Evolutionary conservation across 1,140 invertebrate species (phyloP), one percentile per base, ranked within the genome.

Genomic region (Epicauta chinensis): DNA sequence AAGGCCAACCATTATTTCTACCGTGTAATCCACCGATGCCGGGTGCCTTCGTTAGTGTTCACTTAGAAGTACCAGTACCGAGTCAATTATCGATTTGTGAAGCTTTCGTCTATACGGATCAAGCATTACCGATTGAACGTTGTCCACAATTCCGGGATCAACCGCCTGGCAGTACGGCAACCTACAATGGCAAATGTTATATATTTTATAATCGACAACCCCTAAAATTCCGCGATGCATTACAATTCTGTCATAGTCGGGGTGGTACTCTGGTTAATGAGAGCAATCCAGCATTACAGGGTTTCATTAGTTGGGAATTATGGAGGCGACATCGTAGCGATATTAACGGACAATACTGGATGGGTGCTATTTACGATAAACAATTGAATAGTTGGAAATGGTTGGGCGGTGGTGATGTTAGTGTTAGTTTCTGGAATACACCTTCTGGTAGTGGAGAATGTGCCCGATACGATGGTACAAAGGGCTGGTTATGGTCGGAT

Each of bases 111-210:
- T 96, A 95, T 65, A 95, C 93, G 0, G 91, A 95, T 73, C 91
- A 95, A 75, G 93, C 92, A 1, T 66, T 96, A 51, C 92, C 92
- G 0, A 93, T 95, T 51, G 93, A 95, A 71, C 77, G 92, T 29
- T 96, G 92, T 71, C 92, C 92, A 1, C 89, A 92, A 56, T 94
- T 94, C 71, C 71, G 91, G 16, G 91, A 95, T 66, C 91, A 94
- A 67, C 91, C 91, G 0, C 89, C 90, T 11, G 93, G 92, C 10
- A 90, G 87, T 23, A 89, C 90, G 0, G 90, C 92, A 1, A 95
- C 92, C 0, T 97, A 96, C 71, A 95, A 95, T 65, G 92, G 92
- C 40, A 95, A 95, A 73, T 97, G 93, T 69, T 97, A 97, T 67
- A 91, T 93, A 53, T 97, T 96, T 73, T 94, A 95, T 72, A 91